A percentile compares a stretch with the other conserved stretches of the same genome.
These are phyloP conservation scores for Cervus canadensis DNA, from an alignment of 2,113 vertebrate genomes.

Conservation along the genomic window DNA sequence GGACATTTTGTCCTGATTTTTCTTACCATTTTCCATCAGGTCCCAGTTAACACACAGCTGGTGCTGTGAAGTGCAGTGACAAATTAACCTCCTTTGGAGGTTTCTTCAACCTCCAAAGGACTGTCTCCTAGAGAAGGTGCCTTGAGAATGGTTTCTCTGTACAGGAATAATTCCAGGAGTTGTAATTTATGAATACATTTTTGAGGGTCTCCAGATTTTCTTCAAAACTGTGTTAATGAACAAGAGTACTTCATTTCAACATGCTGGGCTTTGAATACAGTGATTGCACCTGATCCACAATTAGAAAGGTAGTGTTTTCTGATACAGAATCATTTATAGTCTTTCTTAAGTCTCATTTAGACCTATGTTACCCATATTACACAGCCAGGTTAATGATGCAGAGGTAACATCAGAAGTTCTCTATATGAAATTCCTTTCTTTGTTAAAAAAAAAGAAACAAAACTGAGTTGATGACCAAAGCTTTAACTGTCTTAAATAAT, in stretches of 20 bases:
- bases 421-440: neutral
- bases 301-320: neutral
- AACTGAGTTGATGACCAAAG: neutral
- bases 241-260: neutral
- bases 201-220: constrained; percentile 10
- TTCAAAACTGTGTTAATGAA: neutral
- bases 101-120: neutral
- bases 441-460: neutral
- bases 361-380: neutral
- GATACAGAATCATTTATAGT: neutral
- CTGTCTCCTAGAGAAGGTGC: neutral
- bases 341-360: neutral
- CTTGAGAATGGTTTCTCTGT: neutral
- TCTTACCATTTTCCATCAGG: neutral
- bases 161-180: neutral
- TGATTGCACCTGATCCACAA: neutral
- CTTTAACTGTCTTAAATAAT: neutral
- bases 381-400: neutral
- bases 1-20: neutral
- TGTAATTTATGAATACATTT: neutral
- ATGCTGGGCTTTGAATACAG: neutral
- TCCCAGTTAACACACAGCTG: constrained; percentile 5
- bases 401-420: neutral
- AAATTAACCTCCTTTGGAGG: neutral
- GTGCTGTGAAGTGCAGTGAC: neutral